phyloP scores from a whole-genome alignment of 1,140 invertebrate species.

The Zaprionus capensis region DNA sequence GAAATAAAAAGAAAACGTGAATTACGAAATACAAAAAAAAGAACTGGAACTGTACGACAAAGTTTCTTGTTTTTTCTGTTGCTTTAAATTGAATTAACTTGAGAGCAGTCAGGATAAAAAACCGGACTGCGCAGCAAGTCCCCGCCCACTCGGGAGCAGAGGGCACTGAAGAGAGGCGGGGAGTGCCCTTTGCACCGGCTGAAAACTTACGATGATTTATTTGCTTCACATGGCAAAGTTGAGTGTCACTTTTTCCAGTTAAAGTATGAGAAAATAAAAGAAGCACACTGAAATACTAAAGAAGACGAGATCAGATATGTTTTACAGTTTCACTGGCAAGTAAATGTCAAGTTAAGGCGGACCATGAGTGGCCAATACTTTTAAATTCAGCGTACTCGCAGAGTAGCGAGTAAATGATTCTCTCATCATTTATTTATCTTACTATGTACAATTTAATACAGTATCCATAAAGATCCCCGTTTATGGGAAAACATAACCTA shows the following conservation, averaged over 20 bases:
- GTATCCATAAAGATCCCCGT: too few relatives aligned
- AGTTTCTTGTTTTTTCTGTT: constrained; percentile 60
- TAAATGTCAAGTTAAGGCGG: constrained; percentile 22
- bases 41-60: constrained; percentile 56
- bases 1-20: constrained; percentile 41
- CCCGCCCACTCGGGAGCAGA: background rate
- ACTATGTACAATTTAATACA: too few relatives aligned
- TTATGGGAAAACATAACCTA: too few relatives aligned
- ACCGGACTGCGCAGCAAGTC: constrained; percentile 4
- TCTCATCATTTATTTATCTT: too few relatives aligned
- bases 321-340: constrained; percentile 12
- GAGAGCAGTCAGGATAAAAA: constrained; percentile 48
- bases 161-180: background rate
- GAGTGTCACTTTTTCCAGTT: constrained; percentile 69
- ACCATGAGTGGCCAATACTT: constrained; percentile 4
- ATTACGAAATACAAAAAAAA: constrained; percentile 38
- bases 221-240: constrained; percentile 80
- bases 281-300: background rate
- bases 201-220: constrained; percentile 80
- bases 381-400: background rate
- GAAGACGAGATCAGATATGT: constrained; percentile 29
- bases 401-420: too few relatives aligned
- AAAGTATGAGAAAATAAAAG: constrained; percentile 25
- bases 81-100: constrained; percentile 79
- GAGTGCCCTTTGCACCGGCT: constrained; percentile 68